Base-by-base conservation (phyloP, 2,797 vertebrate genomes). In the Molossus molossus region DNA sequence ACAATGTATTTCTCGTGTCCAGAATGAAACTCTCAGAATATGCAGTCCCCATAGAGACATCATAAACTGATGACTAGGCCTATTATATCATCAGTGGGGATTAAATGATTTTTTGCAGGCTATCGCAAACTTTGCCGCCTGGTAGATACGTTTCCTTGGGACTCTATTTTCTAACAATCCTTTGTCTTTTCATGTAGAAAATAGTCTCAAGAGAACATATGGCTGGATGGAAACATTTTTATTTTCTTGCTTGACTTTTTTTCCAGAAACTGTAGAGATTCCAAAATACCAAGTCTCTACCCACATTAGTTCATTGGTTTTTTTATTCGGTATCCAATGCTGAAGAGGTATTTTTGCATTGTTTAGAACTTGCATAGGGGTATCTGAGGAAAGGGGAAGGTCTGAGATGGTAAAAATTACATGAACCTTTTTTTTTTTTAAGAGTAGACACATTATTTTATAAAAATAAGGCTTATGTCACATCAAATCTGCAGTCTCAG, bases 141-240 rank as follows among this genome's bases (percentile, higher is more conserved):
- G 86, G 40, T 81, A 12, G 25, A 48, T n/a, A 69, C 67, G 50
- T 90, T 89, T 96, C 77, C 95, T 90, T 53, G 29, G 50, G 86
- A 95, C 50, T 77, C 0, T 55, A 2, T 75, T 37, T 90, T 90
- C 60, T 64, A 79, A 33, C 2, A 33, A 33, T 33, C 33, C 33
- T 33, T 33, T 33, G 33, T 33, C 33, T 33, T 33, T 33, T 33
- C 33, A 33, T 33, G 33, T 33, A 33, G 33, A 33, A 33, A 33
- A 33, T 33, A 33, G 33, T 33, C 33, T 33, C 33, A 33, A 33
- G 33, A 33, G 33, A 33, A 33, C 33, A 33, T 33, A 33, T 33
- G 33, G 25, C 45, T 89, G 27, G 1, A 73, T 77, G 67, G 53
- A 82, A 69, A 77, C 0, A 3, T 45, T 75, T 73, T 73, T 64